Evolutionary conservation across 2,797 vertebrate genomes (phyloP).

Genomic region (Mallotus villosus): DNA sequence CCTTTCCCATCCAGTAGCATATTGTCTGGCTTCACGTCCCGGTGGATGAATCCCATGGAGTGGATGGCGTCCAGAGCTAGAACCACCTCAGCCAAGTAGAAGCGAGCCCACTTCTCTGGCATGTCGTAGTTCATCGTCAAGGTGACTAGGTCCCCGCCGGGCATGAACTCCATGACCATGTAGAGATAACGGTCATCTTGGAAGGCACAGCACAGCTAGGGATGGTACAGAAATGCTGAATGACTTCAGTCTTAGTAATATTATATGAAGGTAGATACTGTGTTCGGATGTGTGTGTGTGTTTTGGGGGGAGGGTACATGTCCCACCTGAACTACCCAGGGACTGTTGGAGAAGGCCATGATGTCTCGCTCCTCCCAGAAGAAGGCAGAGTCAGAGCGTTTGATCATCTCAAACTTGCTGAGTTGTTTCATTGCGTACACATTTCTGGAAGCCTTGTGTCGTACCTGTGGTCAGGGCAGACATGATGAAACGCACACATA

Average conservation of each 20-base stretch:
- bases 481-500: neutral
- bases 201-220: constrained; percentile 93
- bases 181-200: constrained; percentile 94
- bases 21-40: constrained; percentile 97
- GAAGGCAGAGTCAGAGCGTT: constrained; percentile 96
- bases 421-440: constrained; percentile 98
- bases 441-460: constrained; percentile 90
- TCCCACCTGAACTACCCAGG: constrained; percentile 95
- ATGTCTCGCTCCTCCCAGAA: constrained; percentile 99
- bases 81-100: constrained; percentile 95
- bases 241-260: neutral
- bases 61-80: constrained; percentile 95
- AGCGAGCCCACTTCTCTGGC: constrained; percentile 93
- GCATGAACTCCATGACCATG: constrained; percentile 99
- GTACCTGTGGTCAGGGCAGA: constrained; percentile 76
- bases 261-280: neutral
- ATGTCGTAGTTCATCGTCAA: constrained; percentile 98
- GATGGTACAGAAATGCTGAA: neutral
- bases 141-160: constrained; percentile 94
- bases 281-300: neutral
- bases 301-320: neutral
- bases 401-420: constrained; percentile 99
- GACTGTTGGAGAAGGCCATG: constrained; percentile 97
- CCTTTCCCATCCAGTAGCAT: constrained; percentile 93
- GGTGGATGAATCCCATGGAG: constrained; percentile 95